Evolutionary conservation across 2,888 invertebrate genomes (phyloP).

Genomic region (Prosapia bicincta): DNA sequence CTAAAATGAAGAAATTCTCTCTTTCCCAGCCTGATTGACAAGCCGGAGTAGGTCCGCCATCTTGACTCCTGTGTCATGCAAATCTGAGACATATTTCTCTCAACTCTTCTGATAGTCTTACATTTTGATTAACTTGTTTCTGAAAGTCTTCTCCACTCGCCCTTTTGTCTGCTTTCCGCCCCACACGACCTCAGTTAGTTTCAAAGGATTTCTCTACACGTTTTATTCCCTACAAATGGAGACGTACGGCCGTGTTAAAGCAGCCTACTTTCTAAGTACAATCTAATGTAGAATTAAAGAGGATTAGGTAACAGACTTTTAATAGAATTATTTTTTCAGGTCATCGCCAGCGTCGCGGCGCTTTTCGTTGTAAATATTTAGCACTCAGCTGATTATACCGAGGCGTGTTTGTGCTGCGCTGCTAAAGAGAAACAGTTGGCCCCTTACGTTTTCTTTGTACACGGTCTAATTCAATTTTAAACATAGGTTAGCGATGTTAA

Average conservation of each 20-base stretch:
- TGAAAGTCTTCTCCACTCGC: neutral
- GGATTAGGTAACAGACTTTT: too few species aligned
- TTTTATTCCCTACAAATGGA: neutral
- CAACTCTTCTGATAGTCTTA: constrained; percentile 26
- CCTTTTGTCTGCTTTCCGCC: neutral
- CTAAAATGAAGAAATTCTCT: constrained; percentile 36
- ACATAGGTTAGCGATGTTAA: neutral
- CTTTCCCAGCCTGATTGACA: constrained; percentile 27
- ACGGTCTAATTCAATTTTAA: neutral
- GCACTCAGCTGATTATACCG: too few species aligned
- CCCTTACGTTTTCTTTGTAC: neutral
- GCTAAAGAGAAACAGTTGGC: neutral
- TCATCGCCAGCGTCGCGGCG: too few species aligned
- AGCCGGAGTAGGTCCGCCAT: constrained; percentile 12
- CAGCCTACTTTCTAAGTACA: too few species aligned
- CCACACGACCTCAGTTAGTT: neutral
- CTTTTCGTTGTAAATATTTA: too few species aligned
- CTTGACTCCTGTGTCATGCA: constrained; percentile 26
- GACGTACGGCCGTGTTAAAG: too few species aligned
- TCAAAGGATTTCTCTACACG: neutral
- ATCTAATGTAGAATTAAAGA: too few species aligned
- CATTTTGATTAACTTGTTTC: constrained; percentile 28
- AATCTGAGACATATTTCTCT: constrained; percentile 26
- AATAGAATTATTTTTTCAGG: too few species aligned
- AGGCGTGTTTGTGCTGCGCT: too few species aligned